These are phyloP conservation scores for Acleris literana DNA, from an alignment of 2,888 invertebrate species.

Conservation along the genomic window DNA sequence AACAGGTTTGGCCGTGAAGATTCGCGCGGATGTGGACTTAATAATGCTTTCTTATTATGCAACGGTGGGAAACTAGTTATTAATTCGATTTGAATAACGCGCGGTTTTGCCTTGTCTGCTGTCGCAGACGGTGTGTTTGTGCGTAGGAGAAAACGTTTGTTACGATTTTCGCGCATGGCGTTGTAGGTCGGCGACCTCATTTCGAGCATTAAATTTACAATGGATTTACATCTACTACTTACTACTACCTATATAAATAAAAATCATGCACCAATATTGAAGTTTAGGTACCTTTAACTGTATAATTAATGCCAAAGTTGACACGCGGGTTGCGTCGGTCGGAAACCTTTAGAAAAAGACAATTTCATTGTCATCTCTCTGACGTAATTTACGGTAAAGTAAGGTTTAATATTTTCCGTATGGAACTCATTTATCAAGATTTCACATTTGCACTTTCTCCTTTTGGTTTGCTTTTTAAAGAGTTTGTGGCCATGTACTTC, in stretches of 20 bases:
- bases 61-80: conserved; percentile 49
- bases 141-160: conserved; percentile 3
- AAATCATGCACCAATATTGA: too few relatives aligned
- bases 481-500: conserved; percentile 1
- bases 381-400: conserved; percentile 40
- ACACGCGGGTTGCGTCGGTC: neutral
- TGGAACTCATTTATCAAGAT: conserved; percentile 54
- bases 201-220: neutral
- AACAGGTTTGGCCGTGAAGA: conserved; percentile 40
- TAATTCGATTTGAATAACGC: conserved; percentile 50
- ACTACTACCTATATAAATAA: too few relatives aligned
- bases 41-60: conserved; percentile 53
- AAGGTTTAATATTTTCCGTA: conserved; percentile 46
- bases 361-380: conserved; percentile 43
- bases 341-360: conserved; percentile 21
- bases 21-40: conserved; percentile 42
- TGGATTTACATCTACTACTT: too few relatives aligned
- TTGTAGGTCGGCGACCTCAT: conserved; percentile 8
- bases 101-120: conserved; percentile 40
- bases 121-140: neutral
- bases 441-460: conserved; percentile 72
- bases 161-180: conserved; percentile 3
- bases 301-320: neutral
- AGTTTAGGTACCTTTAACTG: neutral
- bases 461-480: conserved; percentile 7